Conservation (phyloP, 2,797 vertebrate species). For the Heliangelus exortis region DNA sequence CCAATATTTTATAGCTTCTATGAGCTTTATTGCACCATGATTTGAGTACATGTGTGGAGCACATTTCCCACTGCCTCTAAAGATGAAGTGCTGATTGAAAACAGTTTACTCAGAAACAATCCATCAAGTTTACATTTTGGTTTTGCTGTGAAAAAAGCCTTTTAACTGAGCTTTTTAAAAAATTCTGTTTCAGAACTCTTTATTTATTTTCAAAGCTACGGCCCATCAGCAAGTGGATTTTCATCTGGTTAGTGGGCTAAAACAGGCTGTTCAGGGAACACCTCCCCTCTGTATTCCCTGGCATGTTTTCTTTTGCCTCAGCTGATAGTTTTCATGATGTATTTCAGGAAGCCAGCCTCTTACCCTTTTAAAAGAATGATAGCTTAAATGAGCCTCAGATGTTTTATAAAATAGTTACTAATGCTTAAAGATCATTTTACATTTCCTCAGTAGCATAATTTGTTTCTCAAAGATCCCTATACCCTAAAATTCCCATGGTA, state of each 20-base stretch:
- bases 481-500: background rate
- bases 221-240: background rate
- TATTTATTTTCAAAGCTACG: constrained; percentile 8
- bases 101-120: constrained; percentile 13
- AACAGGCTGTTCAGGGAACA: background rate
- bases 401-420: background rate
- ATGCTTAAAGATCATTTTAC: background rate
- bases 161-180: background rate
- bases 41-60: constrained; percentile 37
- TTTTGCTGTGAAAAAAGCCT: background rate
- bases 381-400: background rate
- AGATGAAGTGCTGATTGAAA: constrained; percentile 27
- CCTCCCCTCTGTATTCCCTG: background rate
- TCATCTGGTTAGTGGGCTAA: background rate
- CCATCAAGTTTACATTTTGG: background rate
- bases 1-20: constrained; percentile 28
- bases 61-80: constrained; percentile 27
- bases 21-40: background rate
- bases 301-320: background rate
- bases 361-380: background rate
- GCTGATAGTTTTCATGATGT: background rate
- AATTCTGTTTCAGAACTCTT: background rate
- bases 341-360: background rate
- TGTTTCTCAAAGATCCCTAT: background rate
- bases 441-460: background rate